Percentiles rank a stretch among this genome's conserved stretches.
These are phyloP conservation scores for Trachelus stipa DNA, from an alignment of 2,888 invertebrate species.

Conservation along the genomic window DNA sequence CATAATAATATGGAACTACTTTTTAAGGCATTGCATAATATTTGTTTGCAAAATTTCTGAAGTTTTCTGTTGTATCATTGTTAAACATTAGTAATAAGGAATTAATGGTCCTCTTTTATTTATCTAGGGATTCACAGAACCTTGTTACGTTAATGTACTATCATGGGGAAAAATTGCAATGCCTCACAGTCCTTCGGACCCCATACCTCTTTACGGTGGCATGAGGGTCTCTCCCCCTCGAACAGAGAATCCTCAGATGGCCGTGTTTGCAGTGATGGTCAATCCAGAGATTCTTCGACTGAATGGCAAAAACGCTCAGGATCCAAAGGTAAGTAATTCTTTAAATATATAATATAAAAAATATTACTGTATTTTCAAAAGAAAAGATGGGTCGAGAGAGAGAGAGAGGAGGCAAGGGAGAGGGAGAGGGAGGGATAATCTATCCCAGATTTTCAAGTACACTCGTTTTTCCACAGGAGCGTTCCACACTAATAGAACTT, in stretches of 20 bases:
- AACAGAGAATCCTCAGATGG: conserved; percentile 70
- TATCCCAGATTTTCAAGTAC: neutral
- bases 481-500: conserved; percentile 75
- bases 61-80: too few species aligned
- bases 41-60: too few species aligned
- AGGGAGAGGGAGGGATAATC: too few species aligned
- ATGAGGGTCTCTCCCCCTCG: conserved; percentile 76
- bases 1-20: too few species aligned
- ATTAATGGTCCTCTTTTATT: conserved; percentile 1
- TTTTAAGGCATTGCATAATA: too few species aligned
- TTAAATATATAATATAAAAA: neutral
- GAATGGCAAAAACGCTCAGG: conserved; percentile 77
- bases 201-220: conserved; percentile 79
- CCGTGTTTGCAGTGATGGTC: conserved; percentile 80
- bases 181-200: conserved; percentile 75
- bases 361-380: too few species aligned
- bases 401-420: too few species aligned
- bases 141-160: conserved; percentile 73
- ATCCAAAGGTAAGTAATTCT: conserved; percentile 69
- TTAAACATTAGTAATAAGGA: too few species aligned
- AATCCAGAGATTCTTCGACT: conserved; percentile 78
- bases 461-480: conserved; percentile 68
- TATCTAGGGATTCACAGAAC: conserved; percentile 54
- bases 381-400: too few species aligned
- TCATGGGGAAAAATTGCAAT: conserved; percentile 81